phyloP scores from a whole-genome alignment of 2,888 invertebrate species.

The Rhagophthalmus giganteus region DNA sequence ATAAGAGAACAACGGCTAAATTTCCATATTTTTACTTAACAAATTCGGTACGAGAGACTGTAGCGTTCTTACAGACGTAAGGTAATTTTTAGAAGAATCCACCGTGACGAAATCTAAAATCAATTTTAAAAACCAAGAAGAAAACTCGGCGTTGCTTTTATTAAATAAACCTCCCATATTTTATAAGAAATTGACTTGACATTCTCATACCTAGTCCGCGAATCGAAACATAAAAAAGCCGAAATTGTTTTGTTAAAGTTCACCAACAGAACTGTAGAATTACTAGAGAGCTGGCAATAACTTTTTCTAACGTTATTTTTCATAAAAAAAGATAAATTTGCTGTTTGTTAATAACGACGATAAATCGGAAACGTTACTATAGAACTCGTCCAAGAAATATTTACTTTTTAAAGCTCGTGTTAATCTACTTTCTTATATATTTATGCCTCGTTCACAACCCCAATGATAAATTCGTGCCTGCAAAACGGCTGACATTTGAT shows the following conservation, averaged over 20 bases:
- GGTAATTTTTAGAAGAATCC: not conserved
- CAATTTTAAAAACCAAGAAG: constrained; percentile 27
- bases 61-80: too few species aligned
- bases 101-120: constrained; percentile 26
- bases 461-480: constrained; percentile 10
- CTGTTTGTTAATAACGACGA: too few species aligned
- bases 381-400: not conserved
- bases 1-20: too few species aligned
- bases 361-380: too few species aligned
- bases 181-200: constrained; percentile 39
- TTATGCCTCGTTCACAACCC: constrained; percentile 12
- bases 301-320: not conserved
- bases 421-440: constrained; percentile 12
- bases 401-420: constrained; percentile 1
- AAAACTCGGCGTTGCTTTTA: constrained; percentile 33
- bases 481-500: constrained; percentile 19
- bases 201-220: constrained; percentile 31
- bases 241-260: constrained; percentile 28
- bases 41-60: too few species aligned
- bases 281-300: constrained; percentile 1
- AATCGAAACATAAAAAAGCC: constrained; percentile 31
- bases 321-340: too few species aligned
- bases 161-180: constrained; percentile 39
- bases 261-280: constrained; percentile 3
- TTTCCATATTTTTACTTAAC: too few species aligned